These are phyloP conservation scores for Paguma larvata DNA, from an alignment of 2,797 vertebrate genomes.

Conservation along the genomic window DNA sequence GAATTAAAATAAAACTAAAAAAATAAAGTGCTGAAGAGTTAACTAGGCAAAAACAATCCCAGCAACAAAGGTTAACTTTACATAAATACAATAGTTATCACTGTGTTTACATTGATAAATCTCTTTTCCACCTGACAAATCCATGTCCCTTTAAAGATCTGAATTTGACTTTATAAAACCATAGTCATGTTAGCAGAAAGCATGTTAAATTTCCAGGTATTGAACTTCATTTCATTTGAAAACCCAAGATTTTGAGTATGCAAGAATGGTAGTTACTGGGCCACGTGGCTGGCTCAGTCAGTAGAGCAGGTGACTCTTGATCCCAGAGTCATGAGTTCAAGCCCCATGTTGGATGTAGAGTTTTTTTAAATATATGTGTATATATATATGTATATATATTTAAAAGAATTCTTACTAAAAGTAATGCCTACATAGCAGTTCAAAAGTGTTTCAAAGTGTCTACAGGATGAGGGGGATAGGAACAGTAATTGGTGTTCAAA, in stretches of 20 bases:
- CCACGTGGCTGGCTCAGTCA: too few species aligned
- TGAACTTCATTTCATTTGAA: constrained; percentile 47
- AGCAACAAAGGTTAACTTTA: constrained; percentile 2
- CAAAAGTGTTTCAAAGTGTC: constrained; percentile 11
- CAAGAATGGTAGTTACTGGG: not conserved
- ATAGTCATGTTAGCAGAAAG: not conserved
- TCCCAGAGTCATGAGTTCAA: too few species aligned
- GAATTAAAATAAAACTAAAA: too few species aligned
- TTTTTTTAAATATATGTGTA: too few species aligned
- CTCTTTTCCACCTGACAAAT: constrained; percentile 24
- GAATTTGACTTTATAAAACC: not conserved
- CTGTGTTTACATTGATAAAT: not conserved
- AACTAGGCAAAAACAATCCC: not conserved
- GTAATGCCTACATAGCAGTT: not conserved
- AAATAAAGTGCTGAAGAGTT: not conserved
- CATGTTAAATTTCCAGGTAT: not conserved
- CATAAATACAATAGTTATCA: not conserved
- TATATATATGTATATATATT: not conserved
- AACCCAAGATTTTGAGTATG: not conserved
- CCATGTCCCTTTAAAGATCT: not conserved
- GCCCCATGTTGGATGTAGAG: too few species aligned
- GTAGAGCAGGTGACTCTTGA: too few species aligned
- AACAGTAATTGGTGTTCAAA: not conserved
- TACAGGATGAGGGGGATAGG: not conserved
- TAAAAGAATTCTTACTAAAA: not conserved